Conservation (phyloP, 1,140 invertebrate species). For the Campodea augens region DNA sequence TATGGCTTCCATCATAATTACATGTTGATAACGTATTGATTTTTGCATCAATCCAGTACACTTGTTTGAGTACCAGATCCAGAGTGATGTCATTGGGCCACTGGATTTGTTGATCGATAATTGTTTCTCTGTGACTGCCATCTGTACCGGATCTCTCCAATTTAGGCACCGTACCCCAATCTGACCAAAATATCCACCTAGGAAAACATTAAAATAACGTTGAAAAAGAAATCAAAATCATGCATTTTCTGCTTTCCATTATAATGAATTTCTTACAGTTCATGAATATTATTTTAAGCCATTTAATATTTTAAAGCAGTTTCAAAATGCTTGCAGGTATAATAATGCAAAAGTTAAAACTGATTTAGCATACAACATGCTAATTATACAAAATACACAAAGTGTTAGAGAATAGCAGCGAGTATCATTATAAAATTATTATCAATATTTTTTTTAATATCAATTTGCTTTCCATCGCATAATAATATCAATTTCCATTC, state of each 20-base stretch:
- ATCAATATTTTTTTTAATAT: neutral
- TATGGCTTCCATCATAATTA: constrained; percentile 26
- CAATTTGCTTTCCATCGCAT: too few relatives aligned
- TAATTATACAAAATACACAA: too few relatives aligned
- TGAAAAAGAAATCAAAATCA: too few relatives aligned
- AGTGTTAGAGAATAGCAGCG: too few relatives aligned
- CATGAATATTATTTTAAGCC: too few relatives aligned
- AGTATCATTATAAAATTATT: neutral
- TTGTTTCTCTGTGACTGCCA: constrained; percentile 29
- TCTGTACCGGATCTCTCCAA: constrained; percentile 41
- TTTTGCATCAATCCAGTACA: constrained; percentile 44
- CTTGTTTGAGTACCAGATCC: constrained; percentile 23
- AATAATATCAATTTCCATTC: neutral
- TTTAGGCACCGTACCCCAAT: constrained; percentile 33
- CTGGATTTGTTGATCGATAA: constrained; percentile 32
- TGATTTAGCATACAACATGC: too few relatives aligned
- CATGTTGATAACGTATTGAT: constrained; percentile 21
- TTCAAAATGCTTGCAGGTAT: too few relatives aligned
- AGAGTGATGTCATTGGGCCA: constrained; percentile 40
- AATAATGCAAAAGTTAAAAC: too few relatives aligned
- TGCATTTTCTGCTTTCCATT: too few relatives aligned
- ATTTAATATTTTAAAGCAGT: too few relatives aligned
- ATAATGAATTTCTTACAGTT: too few relatives aligned
- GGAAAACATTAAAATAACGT: constrained; percentile 7
- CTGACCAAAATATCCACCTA: constrained; percentile 32